Conservation (phyloP, 2,888 invertebrate genomes). For the Apoda limacodes region DNA sequence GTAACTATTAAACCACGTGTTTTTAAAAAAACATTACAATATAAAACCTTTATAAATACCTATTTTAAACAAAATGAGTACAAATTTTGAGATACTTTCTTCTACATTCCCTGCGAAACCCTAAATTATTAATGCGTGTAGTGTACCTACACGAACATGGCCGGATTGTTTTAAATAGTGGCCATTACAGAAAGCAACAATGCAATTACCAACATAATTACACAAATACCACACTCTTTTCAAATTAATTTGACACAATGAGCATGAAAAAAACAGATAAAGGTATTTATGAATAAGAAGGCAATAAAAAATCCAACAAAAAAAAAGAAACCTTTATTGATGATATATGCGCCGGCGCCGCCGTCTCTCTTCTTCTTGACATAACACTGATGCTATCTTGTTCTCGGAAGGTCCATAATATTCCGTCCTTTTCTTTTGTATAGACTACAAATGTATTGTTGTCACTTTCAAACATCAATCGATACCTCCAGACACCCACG, state of each 20-base stretch:
- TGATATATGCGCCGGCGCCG: constrained; percentile 51
- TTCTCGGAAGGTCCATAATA: constrained; percentile 48
- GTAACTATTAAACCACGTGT: too few species aligned
- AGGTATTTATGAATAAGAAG: constrained; percentile 63
- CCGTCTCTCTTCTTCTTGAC: constrained; percentile 49
- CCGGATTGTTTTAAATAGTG: too few species aligned
- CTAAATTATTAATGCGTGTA: too few species aligned
- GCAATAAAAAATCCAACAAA: constrained; percentile 31
- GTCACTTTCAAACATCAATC: constrained; percentile 46
- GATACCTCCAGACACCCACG: constrained; percentile 53
- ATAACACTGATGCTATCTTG: constrained; percentile 59
- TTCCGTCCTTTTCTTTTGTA: constrained; percentile 26
- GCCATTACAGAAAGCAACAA: constrained; percentile 2
- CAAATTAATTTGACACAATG: constrained; percentile 49
- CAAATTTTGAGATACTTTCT: too few species aligned
- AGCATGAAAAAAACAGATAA: constrained; percentile 54
- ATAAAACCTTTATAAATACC: too few species aligned
- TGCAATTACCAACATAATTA: constrained; percentile 18
- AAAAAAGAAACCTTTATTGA: constrained; percentile 42
- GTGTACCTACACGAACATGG: too few species aligned
- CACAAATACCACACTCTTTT: constrained; percentile 26
- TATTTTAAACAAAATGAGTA: too few species aligned
- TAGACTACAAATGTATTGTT: constrained; percentile 12
- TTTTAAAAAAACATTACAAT: too few species aligned
- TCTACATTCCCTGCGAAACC: too few species aligned